Conservation (phyloP, 2,113 vertebrate genomes). For the Climacteris rufus region DNA sequence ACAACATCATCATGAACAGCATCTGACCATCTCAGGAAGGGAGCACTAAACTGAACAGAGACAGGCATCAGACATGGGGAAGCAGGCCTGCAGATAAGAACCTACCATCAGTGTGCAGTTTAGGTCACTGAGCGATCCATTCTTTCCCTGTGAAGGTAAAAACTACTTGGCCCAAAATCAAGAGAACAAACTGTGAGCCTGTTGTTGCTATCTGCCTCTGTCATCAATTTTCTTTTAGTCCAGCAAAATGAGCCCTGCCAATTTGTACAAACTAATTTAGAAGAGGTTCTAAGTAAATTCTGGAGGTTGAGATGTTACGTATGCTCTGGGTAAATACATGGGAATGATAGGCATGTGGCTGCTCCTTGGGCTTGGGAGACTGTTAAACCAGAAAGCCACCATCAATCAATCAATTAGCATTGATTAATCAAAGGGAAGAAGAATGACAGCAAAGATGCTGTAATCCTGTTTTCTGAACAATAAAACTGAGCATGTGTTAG, state of each 20-base stretch:
- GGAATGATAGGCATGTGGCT: background rate
- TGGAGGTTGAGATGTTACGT: background rate
- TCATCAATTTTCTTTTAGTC: background rate
- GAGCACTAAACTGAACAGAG: background rate
- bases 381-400: background rate
- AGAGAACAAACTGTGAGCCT: background rate
- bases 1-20: background rate
- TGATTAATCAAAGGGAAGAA: constrained; percentile 32
- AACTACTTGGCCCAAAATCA: background rate
- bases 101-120: background rate
- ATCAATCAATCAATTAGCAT: background rate
- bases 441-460: background rate
- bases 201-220: background rate
- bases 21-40: background rate
- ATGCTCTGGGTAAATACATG: background rate
- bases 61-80: background rate
- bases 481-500: background rate
- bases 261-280: background rate
- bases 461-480: constrained; percentile 5
- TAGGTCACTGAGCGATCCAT: background rate
- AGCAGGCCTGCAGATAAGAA: background rate
- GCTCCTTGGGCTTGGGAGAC: background rate
- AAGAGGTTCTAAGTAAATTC: background rate
- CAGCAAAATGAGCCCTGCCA: background rate
- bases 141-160: background rate